These are phyloP conservation scores for Spilogale gracilis DNA, from an alignment of 2,113 vertebrate genomes.

Conservation along the genomic window DNA sequence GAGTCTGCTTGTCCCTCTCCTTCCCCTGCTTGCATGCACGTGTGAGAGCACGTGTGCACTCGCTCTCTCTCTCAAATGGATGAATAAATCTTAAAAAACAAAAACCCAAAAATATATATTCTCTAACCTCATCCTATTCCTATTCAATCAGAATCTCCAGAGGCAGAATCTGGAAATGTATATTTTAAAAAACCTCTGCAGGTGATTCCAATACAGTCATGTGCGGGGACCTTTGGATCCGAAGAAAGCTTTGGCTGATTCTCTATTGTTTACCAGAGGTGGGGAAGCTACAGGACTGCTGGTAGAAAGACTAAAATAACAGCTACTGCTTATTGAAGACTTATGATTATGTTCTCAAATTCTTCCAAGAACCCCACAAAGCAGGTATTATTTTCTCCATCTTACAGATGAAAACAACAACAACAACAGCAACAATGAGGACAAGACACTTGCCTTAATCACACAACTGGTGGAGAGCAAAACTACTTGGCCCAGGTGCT, in stretches of 20 bases:
- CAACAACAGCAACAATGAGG: background rate
- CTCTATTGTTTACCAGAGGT: background rate
- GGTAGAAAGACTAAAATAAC: background rate
- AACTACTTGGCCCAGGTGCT: background rate
- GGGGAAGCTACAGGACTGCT: background rate
- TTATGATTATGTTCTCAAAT: background rate
- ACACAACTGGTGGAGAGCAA: background rate
- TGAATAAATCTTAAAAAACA: background rate
- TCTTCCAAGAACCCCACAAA: constrained; percentile 12
- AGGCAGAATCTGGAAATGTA: background rate
- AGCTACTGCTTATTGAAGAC: background rate
- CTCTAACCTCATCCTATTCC: background rate
- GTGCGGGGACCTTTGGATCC: background rate
- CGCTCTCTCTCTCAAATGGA: background rate
- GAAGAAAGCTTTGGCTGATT: background rate
- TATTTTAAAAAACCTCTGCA: background rate
- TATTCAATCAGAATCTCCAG: constrained; percentile 11
- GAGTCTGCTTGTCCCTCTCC: background rate
- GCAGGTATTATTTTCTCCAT: background rate
- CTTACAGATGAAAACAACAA: background rate
- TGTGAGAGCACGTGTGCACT: background rate
- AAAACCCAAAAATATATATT: background rate
- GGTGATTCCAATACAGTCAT: background rate
- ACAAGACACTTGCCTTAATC: background rate
- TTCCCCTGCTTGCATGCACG: background rate